phyloP scores from a whole-genome alignment of 2,888 invertebrate species.

The Synergus umbraculus region DNA sequence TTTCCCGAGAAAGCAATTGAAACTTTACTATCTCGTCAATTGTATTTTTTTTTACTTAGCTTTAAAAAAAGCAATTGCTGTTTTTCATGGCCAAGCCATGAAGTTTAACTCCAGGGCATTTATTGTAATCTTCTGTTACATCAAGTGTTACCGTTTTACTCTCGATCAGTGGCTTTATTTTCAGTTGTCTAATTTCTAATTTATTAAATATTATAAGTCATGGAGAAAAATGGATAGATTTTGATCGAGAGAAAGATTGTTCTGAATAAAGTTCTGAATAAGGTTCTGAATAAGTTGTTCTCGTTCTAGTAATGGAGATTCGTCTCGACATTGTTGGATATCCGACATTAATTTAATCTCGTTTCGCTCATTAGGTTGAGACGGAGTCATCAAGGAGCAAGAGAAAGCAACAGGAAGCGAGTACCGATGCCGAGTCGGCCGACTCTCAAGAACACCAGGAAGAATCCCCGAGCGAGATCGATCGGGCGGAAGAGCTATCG shows the following conservation, averaged over 20 bases:
- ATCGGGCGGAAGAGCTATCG: slow-evolving; percentile 52
- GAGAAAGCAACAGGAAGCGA: slow-evolving; percentile 4
- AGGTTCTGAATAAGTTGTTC: not conserved
- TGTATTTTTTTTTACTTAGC: not conserved
- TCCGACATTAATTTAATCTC: slow-evolving; percentile 6
- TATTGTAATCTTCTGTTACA: not conserved
- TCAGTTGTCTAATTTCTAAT: not conserved
- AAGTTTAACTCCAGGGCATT: not conserved
- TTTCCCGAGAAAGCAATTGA: not conserved
- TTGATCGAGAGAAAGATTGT: not conserved
- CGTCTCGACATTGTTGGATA: not conserved
- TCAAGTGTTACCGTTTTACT: not conserved
- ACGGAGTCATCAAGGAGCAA: not conserved
- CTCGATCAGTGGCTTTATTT: not conserved
- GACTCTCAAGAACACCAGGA: not conserved
- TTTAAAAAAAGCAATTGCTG: not conserved
- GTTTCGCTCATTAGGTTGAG: slow-evolving; percentile 11
- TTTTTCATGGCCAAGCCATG: not conserved
- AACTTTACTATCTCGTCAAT: not conserved
- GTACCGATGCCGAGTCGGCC: not conserved
- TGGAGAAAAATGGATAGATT: not conserved
- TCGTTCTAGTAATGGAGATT: not conserved
- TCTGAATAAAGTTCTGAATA: not conserved
- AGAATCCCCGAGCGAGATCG: slow-evolving; percentile 47
- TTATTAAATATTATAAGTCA: not conserved